Evolutionary conservation across 2,797 vertebrate genomes (phyloP).

Genomic region (Bovichtus variegatus): DNA sequence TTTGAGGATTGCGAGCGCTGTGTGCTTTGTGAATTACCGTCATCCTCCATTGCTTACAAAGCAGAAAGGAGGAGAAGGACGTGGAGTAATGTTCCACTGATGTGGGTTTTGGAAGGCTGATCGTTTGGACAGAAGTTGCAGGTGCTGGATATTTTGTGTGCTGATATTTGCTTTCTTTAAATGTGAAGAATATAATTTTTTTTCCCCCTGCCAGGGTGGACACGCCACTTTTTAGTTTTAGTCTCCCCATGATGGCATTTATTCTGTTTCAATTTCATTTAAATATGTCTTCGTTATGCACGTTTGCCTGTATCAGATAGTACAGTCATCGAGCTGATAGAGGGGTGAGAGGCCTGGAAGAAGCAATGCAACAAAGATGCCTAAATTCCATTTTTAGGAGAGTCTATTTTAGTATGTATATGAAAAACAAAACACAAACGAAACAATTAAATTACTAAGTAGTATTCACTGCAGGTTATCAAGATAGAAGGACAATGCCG

Average conservation of each 20-base stretch:
- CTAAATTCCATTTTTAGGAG: neutral
- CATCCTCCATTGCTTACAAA: neutral
- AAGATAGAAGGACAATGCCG: too few relatives aligned
- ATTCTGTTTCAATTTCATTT: neutral
- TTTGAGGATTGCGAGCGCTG: constrained; percentile 1
- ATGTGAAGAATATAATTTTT: neutral
- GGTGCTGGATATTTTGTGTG: neutral
- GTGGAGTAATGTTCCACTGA: neutral
- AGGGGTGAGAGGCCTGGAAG: neutral
- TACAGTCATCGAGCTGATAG: neutral
- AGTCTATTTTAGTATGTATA: too few relatives aligned
- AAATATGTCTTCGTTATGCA: neutral
- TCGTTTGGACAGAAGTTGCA: neutral
- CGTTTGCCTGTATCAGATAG: neutral
- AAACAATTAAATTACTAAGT: too few relatives aligned
- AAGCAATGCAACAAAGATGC: neutral
- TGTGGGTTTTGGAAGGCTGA: neutral
- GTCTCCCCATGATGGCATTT: neutral
- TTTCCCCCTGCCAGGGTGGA: too few relatives aligned
- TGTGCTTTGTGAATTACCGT: neutral
- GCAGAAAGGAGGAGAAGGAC: neutral
- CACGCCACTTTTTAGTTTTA: neutral
- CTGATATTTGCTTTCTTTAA: neutral
- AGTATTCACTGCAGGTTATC: too few relatives aligned
- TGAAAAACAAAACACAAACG: too few relatives aligned